Evolutionary conservation across 1,140 invertebrate genomes (phyloP), one percentile per base, ranked within the genome.

Genomic region (Lysiphlebus fabarum): DNA sequence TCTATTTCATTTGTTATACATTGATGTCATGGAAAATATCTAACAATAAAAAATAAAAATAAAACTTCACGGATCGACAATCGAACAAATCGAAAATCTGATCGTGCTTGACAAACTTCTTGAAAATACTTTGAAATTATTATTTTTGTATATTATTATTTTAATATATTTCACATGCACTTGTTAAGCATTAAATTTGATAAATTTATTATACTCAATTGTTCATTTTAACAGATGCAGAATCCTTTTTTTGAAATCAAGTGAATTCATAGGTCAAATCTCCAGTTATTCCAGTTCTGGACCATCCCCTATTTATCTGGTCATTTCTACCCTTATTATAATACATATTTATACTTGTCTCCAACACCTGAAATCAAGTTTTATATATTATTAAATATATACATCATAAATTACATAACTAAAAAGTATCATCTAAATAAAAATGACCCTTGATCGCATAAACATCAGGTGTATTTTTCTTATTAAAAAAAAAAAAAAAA

Each of bases 281-380:
- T 60, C 44, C 41, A 38, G 72, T 66, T 51, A 51, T 48, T 71
- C 75, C 70, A 67, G 75, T 77, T 72, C 64, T 73, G 73, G 72
- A 70, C 70, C 73, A 37, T 33, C 44, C 44, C 17, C 11, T 47
- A 41, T 55, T 40, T 62, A 59, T 50, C 44, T 42, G 17, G 17
- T 26, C 17, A 26, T 2, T 26, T 26, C 17, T 26, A 1, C 17
- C 17, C 17, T 26, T 26, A 26, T 26, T 2, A 26, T 26, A 1
- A 26, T 26, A 26, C 11, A 53, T 17, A 47, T 38, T 10, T 34
- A 47, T 10, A n/a, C 11, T 38, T 14, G 53, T 42, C 42, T 37
- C 42, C 4, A 14, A 11, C 59, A 43, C 50, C 48, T 53, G 56
- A 51, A 53, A 41, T 47, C 42, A 37, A 17, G 17, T 53, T 51